These are phyloP conservation scores for Phaethon lepturus DNA, from an alignment of 2,113 vertebrate species.

Conservation along the genomic window DNA sequence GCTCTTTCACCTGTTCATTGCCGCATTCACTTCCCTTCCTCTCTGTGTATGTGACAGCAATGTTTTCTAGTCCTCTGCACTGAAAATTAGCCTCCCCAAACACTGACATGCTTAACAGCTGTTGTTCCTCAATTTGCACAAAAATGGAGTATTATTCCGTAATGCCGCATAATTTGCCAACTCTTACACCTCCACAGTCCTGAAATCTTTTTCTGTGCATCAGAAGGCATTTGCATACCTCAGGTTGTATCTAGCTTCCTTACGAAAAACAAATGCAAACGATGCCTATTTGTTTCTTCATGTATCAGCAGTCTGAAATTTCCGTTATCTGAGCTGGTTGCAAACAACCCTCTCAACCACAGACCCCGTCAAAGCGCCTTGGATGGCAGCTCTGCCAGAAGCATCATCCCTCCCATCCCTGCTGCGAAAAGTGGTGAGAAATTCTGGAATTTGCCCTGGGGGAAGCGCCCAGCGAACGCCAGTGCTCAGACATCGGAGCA, in stretches of 20 bases:
- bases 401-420: not conserved
- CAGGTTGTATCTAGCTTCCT: not conserved
- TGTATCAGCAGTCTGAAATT: not conserved
- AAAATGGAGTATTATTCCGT: slow-evolving; percentile 24
- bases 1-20: not conserved
- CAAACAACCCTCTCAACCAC: not conserved
- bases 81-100: slow-evolving; percentile 38
- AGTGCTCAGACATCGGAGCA: not conserved
- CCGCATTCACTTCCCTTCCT: not conserved
- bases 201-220: slow-evolving; percentile 25
- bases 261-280: slow-evolving; percentile 3
- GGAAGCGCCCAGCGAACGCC: accelerated
- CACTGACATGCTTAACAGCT: slow-evolving; percentile 19
- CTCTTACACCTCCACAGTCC: not conserved
- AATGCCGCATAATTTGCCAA: not conserved
- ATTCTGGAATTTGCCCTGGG: not conserved
- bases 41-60: not conserved
- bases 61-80: slow-evolving; percentile 21
- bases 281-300: not conserved
- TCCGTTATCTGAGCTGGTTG: not conserved
- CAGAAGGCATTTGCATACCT: slow-evolving; percentile 36
- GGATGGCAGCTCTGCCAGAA: not conserved
- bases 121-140: slow-evolving; percentile 38
- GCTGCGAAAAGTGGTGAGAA: not conserved
- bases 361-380: not conserved